phyloP scores from a whole-genome alignment of 1,140 invertebrate genomes.

The Akabosia matsudoensis region DNA sequence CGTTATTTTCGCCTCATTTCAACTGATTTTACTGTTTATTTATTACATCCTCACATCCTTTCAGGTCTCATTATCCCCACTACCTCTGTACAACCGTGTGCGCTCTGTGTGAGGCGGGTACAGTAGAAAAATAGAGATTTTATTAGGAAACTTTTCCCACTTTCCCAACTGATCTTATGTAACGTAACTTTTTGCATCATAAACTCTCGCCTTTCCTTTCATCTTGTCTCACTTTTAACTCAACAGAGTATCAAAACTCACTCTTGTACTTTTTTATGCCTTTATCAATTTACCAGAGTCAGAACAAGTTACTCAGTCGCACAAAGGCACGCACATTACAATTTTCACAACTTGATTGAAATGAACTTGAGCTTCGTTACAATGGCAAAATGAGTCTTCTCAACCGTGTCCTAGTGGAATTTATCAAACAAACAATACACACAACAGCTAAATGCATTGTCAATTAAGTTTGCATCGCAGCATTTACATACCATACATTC shows the following conservation, averaged over 20 bases:
- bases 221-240: not conserved
- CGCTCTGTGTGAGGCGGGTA: not conserved
- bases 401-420: too few relatives aligned
- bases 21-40: not conserved
- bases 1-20: not conserved
- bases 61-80: constrained; percentile 5
- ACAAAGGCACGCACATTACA: too few relatives aligned
- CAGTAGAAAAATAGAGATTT: not conserved
- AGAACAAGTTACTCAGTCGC: too few relatives aligned
- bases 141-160: not conserved
- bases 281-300: too few relatives aligned
- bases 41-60: not conserved
- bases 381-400: too few relatives aligned
- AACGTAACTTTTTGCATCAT: too few relatives aligned
- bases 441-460: too few relatives aligned
- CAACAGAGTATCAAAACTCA: not conserved
- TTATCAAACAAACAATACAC: too few relatives aligned
- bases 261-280: not conserved
- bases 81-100: not conserved
- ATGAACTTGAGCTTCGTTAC: too few relatives aligned
- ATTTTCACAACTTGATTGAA: too few relatives aligned
- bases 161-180: not conserved
- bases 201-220: not conserved
- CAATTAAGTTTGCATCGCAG: too few relatives aligned
- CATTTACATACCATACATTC: too few relatives aligned